Percentiles rank a stretch among this genome's conserved stretches.
These are phyloP conservation scores for Alethe diademata DNA, from an alignment of 2,113 vertebrate species.

Conservation along the genomic window DNA sequence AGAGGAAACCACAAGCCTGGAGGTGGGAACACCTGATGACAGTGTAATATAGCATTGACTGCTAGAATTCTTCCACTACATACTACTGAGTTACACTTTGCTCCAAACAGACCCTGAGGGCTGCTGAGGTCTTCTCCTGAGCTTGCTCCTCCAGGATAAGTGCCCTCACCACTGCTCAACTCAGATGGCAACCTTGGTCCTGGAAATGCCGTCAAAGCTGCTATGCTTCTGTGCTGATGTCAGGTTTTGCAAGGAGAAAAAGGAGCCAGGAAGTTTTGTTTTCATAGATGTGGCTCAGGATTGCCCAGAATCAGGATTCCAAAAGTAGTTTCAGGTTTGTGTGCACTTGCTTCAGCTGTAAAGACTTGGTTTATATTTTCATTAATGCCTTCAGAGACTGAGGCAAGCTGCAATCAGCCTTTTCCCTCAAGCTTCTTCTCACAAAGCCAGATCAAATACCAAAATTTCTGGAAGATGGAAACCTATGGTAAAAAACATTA, in stretches of 20 bases:
- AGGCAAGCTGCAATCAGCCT: not conserved
- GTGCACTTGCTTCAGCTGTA: not conserved
- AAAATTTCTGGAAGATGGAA: not conserved
- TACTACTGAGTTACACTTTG: not conserved
- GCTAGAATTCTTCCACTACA: not conserved
- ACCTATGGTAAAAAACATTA: not conserved
- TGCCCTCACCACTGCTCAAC: not conserved
- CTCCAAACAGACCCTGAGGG: not conserved
- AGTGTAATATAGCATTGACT: not conserved
- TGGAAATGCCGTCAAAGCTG: not conserved
- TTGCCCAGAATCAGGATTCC: not conserved
- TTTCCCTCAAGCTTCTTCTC: not conserved
- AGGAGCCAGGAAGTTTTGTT: not conserved
- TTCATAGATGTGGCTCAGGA: not conserved
- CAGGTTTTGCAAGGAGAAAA: not conserved
- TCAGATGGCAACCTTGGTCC: not conserved
- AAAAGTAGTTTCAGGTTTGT: not conserved
- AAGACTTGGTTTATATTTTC: not conserved
- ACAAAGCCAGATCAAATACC: not conserved
- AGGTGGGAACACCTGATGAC: not conserved
- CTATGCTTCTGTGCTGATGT: not conserved
- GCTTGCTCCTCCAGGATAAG: not conserved
- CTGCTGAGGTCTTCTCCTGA: not conserved
- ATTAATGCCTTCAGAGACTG: not conserved
- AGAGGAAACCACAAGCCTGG: not conserved